Base-by-base conservation (phyloP, 1,140 invertebrate genomes). In the Chrysopa pallens region DNA sequence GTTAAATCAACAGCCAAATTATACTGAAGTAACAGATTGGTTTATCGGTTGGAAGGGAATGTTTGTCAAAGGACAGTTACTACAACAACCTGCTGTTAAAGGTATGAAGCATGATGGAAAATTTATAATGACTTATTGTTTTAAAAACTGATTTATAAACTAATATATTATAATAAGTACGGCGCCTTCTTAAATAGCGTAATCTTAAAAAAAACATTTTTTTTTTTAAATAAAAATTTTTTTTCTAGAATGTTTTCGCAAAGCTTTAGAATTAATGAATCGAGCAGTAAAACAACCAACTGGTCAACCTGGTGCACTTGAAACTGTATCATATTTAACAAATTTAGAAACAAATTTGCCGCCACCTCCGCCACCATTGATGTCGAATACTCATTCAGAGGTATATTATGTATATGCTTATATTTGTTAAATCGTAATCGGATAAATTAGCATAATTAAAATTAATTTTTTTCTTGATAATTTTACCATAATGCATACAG, bases 181-280 rank as follows among this genome's bases (percentile, higher is more conserved):
- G n/a, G n/a, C n/a, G n/a, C n/a, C n/a, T n/a, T n/a, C n/a, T n/a
- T n/a, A n/a, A n/a, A n/a, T n/a, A n/a, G n/a, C n/a, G n/a, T 29
- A 23, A 39, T 36, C 9, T 28, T 15, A 5, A 23, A 11, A 8
- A 7, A 36, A 38, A 11, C 41, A 29, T 38, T 40, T 4, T n/a
- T n/a, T 46, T 47, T 49, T 49, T n/a, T n/a, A n/a, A n/a, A n/a
- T n/a, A n/a, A n/a, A n/a, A n/a, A 46, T 56, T 61, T 54, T 41
- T 41, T 33, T 50, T 56, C 38, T 50, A 78, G 79, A 87, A 46
- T 73, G 85, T 47, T 82, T 96, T 48, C 79, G 82, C 15, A 82
- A 88, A 56, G 91, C 91, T 0, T 59, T 96, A 27, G 84, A 93
- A 48, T 82, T 94, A 66, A 90, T 95, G 84, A 88, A 88, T 55